A percentile compares a stretch with the other conserved stretches of the same genome.
phyloP scores from a whole-genome alignment of 2,888 invertebrate genomes.

The Cosmopolites sordidus region DNA sequence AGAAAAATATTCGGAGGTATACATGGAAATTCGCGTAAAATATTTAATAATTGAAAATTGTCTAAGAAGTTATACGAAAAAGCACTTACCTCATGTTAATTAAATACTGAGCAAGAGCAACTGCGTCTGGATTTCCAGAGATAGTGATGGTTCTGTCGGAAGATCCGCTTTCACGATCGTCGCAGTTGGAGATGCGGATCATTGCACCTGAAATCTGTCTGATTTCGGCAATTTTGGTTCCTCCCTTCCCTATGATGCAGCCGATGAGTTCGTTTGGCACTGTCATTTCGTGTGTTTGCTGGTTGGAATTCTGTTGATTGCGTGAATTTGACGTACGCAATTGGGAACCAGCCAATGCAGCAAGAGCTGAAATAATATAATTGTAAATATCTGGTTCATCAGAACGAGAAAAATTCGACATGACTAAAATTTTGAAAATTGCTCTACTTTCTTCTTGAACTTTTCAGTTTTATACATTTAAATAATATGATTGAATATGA shows the following conservation, averaged over 20 bases:
- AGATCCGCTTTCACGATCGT: slow-evolving; percentile 93
- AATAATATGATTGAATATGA: too few relatives aligned
- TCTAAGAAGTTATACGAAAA: too few relatives aligned
- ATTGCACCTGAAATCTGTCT: slow-evolving; percentile 96
- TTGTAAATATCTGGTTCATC: too few relatives aligned
- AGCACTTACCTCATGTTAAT: slow-evolving; percentile 98
- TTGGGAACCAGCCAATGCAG: slow-evolving; percentile 86
- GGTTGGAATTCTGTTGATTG: slow-evolving; percentile 68
- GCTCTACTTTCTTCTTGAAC: too few relatives aligned
- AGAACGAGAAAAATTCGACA: too few relatives aligned
- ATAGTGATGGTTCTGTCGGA: slow-evolving; percentile 97
- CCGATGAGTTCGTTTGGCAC: slow-evolving; percentile 98
- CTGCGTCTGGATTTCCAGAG: slow-evolving; percentile 94
- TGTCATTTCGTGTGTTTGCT: slow-evolving; percentile 91
- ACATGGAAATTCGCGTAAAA: too few relatives aligned
- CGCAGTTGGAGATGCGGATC: slow-evolving; percentile 98
- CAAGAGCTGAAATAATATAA: slow-evolving; percentile 50
- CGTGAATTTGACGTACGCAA: slow-evolving; percentile 76
- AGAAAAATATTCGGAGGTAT: too few relatives aligned
- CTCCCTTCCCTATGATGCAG: slow-evolving; percentile 97
- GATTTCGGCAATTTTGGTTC: slow-evolving; percentile 98
- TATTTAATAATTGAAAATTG: too few relatives aligned
- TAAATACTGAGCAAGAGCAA: slow-evolving; percentile 96
- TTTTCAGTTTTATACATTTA: too few relatives aligned
- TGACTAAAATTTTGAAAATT: too few relatives aligned